Base-by-base conservation (phyloP, 2,888 invertebrate genomes). In the Brachyptera putata region DNA sequence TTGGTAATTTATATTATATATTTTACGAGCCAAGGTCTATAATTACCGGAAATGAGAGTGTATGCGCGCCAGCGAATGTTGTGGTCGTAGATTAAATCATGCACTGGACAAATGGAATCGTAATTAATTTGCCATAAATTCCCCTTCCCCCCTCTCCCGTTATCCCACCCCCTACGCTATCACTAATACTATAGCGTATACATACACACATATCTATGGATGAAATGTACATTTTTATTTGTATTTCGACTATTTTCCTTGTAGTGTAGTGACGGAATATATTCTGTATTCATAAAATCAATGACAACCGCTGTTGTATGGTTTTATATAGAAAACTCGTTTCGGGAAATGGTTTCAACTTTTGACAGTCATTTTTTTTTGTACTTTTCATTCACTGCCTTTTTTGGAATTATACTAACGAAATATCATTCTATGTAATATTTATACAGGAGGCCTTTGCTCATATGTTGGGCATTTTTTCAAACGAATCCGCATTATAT, bases 51-150 rank as follows among this genome's bases (percentile, higher is more conserved):
- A n/a, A n/a, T n/a, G n/a, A n/a, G n/a, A n/a, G n/a, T n/a, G n/a
- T n/a, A n/a, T n/a, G n/a, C n/a, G n/a, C n/a, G n/a, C n/a, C n/a
- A n/a, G n/a, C n/a, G n/a, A n/a, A n/a, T n/a, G n/a, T n/a, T n/a
- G n/a, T n/a, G n/a, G n/a, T n/a, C 60, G 46, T 34, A 60, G 60
- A 60, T 60, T 56, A 60, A 60, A 60, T 60, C 60, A 60, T 56
- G 56, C 50, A 16, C 22, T 26, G 46, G 56, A 56, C 60, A 60
- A 60, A 60, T 56, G 60, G 60, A 43, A 60, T 56, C 56, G 60
- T 60, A 60, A 60, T 60, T 60, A 60, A 60, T 60, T 60, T 36
- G 48, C 48, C 56, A 56, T 60, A 60, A 56, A 60, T 61, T 58
- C 36, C 37, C 46, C 41, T 39, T 16, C 16, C 14, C 59, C 39